phyloP scores from a whole-genome alignment of 1,140 invertebrate genomes.

The Eupristina koningsbergeri region DNA sequence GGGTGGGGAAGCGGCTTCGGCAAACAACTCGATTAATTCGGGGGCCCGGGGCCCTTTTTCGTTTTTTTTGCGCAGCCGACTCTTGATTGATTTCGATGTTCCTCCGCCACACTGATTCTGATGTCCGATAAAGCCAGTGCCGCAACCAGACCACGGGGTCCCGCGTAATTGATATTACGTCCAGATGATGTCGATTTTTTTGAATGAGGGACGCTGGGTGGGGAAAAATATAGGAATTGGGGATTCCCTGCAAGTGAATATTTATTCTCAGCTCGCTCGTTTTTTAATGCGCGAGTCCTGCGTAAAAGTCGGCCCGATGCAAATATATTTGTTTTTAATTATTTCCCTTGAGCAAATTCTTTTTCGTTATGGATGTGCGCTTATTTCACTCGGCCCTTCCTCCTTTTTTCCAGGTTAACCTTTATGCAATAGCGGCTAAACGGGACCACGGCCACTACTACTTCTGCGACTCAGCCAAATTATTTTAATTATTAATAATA shows the following conservation, averaged over 20 bases:
- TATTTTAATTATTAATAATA: conserved; percentile 27
- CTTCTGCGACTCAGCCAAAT: background rate
- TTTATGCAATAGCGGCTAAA: conserved; percentile 13
- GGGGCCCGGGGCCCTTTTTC: background rate
- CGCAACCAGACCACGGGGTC: background rate
- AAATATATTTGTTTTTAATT: conserved; percentile 40
- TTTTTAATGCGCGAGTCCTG: no score
- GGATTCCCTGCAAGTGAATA: no score
- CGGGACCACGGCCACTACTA: conserved; percentile 18
- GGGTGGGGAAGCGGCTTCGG: no score
- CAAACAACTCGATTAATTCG: no score
- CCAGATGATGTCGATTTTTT: conserved; percentile 7
- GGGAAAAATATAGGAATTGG: no score
- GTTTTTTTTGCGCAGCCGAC: background rate
- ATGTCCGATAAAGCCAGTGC: background rate
- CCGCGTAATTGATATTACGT: conserved; percentile 33
- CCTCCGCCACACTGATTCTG: background rate
- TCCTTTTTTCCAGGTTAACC: background rate
- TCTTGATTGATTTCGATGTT: conserved; percentile 28
- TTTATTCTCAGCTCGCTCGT: no score
- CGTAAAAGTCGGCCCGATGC: background rate
- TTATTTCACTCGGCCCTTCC: background rate
- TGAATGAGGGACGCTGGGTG: no score
- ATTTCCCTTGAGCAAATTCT: conserved; percentile 30
- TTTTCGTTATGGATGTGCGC: conserved; percentile 1